phyloP scores from a whole-genome alignment of 2,113 vertebrate species.

The Nerophis ophidion region DNA sequence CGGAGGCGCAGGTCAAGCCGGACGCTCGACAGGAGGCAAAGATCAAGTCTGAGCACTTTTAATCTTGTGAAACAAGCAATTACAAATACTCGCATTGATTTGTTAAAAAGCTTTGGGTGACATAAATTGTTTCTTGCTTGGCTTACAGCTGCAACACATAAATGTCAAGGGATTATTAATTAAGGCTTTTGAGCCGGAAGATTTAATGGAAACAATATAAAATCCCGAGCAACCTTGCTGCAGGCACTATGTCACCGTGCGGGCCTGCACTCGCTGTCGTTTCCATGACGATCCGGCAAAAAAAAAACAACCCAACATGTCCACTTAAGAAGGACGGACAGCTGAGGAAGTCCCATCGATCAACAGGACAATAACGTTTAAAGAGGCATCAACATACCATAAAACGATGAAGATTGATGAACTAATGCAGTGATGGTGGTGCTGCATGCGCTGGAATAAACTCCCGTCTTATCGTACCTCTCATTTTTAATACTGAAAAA shows the following conservation, averaged over 20 bases:
- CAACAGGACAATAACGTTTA: constrained; percentile 12
- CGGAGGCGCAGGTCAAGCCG: constrained; percentile 82
- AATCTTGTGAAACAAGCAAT: constrained; percentile 99
- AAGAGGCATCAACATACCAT: constrained; percentile 39
- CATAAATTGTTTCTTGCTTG: constrained; percentile 98
- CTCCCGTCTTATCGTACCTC: too few relatives aligned
- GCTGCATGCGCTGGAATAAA: too few relatives aligned
- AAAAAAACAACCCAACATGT: neutral
- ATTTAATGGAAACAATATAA: constrained; percentile 78
- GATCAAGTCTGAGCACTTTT: constrained; percentile 96
- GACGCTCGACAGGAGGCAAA: constrained; percentile 88
- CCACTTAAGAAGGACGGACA: neutral
- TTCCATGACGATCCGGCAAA: constrained; percentile 22
- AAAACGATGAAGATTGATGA: constrained; percentile 43
- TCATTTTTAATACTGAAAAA: too few relatives aligned
- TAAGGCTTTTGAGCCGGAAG: constrained; percentile 81
- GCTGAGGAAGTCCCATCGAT: constrained; percentile 11
- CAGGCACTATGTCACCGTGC: constrained; percentile 52
- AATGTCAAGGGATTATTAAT: constrained; percentile 93
- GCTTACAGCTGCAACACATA: constrained; percentile 91
- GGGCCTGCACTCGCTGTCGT: constrained; percentile 41
- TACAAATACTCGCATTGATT: constrained; percentile 99
- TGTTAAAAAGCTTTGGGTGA: constrained; percentile 99
- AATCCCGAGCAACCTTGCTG: constrained; percentile 70
- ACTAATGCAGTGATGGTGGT: constrained; percentile 11